phyloP scores from a whole-genome alignment of 1,140 invertebrate genomes.

The Triops cancriformis region DNA sequence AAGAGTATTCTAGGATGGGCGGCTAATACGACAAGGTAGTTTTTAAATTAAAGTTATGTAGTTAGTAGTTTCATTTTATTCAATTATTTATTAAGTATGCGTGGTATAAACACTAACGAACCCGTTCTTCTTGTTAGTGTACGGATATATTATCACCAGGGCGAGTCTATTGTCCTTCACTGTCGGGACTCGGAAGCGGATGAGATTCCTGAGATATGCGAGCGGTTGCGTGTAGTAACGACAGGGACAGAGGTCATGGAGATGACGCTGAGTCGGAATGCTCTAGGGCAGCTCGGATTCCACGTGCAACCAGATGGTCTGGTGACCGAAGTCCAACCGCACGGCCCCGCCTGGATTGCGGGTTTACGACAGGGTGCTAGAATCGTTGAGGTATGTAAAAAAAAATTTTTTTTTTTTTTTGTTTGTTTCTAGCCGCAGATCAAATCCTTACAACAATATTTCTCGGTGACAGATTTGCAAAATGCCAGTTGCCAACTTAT shows the following conservation, averaged over 20 bases:
- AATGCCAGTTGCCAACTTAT: conserved; percentile 76
- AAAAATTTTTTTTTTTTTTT: too few species aligned
- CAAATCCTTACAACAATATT: background rate
- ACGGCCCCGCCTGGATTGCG: conserved; percentile 78
- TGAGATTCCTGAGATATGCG: conserved; percentile 68
- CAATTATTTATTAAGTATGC: too few species aligned
- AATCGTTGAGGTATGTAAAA: conserved; percentile 45
- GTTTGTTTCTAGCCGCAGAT: background rate
- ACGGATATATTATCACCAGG: conserved; percentile 53
- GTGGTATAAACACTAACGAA: too few species aligned
- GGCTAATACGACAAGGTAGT: conserved; percentile 52
- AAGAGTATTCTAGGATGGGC: conserved; percentile 75
- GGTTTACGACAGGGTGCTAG: conserved; percentile 70
- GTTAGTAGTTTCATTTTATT: conserved; percentile 18
- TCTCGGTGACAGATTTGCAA: conserved; percentile 59
- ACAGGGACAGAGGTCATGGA: conserved; percentile 63
- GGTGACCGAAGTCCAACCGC: conserved; percentile 83
- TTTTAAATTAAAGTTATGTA: background rate
- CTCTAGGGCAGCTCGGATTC: conserved; percentile 81
- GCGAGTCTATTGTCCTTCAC: conserved; percentile 71
- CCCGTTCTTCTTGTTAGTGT: conserved; percentile 37
- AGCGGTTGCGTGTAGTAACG: conserved; percentile 59
- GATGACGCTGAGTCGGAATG: conserved; percentile 64
- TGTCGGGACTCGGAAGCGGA: conserved; percentile 56
- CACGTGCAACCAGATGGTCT: conserved; percentile 92